Evolutionary conservation across 2,797 vertebrate genomes (phyloP).

Genomic region (Tarsius wallacei): DNA sequence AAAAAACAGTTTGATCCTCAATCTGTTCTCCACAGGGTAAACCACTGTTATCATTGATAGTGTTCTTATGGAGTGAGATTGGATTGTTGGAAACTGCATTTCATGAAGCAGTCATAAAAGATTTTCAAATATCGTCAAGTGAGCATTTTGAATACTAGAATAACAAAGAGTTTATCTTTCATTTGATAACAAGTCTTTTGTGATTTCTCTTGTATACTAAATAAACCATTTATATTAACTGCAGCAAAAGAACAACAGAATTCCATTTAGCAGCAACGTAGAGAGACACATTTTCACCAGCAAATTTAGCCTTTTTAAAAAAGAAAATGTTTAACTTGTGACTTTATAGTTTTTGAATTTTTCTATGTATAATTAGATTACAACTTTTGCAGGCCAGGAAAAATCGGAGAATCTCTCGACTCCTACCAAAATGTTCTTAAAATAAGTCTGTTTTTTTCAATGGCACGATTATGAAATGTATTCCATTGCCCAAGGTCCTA

Average conservation of each 20-base stretch:
- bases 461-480: neutral
- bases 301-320: constrained; percentile 9
- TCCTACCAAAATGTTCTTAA: constrained; percentile 38
- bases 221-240: constrained; percentile 73
- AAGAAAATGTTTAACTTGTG: neutral
- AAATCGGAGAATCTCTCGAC: neutral
- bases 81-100: constrained; percentile 70
- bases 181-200: constrained; percentile 81
- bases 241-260: constrained; percentile 72
- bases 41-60: constrained; percentile 2
- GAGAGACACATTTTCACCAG: neutral
- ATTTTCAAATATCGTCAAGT: constrained; percentile 66
- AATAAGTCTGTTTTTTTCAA: neutral
- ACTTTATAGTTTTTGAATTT: neutral
- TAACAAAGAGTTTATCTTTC: constrained; percentile 83
- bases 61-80: constrained; percentile 37
- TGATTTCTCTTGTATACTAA: constrained; percentile 69
- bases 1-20: constrained; percentile 38
- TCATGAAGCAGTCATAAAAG: constrained; percentile 48
- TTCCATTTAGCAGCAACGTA: neutral
- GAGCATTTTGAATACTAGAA: constrained; percentile 55
- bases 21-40: constrained; percentile 68
- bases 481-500: constrained; percentile 56
- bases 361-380: neutral
- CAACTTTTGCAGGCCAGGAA: neutral